Conservation (phyloP, 2,797 vertebrate genomes). For the Sus cebifrons region DNA sequence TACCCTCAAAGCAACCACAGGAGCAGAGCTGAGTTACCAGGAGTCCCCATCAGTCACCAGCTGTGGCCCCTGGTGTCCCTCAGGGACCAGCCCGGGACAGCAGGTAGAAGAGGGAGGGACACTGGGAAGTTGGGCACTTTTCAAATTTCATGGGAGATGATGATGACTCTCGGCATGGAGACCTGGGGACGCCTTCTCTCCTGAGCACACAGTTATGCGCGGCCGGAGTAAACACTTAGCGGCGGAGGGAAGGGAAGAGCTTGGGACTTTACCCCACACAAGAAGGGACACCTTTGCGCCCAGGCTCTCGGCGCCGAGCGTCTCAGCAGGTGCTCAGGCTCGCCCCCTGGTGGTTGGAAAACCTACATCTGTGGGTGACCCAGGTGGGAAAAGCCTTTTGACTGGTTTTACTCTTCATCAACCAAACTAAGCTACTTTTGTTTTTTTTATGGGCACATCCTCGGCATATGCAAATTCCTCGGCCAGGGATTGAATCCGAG, state of each 20-base stretch:
- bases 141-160: not conserved
- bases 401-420: not conserved
- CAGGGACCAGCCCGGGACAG: fast-evolving
- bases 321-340: fast-evolving
- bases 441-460: no score
- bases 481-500: no score
- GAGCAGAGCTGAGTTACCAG: fast-evolving
- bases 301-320: not conserved
- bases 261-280: not conserved
- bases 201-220: not conserved
- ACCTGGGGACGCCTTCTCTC: slow-evolving; percentile 6
- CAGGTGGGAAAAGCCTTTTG: fast-evolving
- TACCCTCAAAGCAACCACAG: not conserved
- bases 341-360: not conserved
- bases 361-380: not conserved
- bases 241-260: not conserved
- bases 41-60: not conserved
- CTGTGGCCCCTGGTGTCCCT: fast-evolving
- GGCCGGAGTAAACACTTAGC: not conserved
- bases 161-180: not conserved
- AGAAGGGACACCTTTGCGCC: not conserved
- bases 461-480: no score
- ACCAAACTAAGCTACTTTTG: not conserved
- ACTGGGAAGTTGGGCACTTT: not conserved
- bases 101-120: fast-evolving